These are phyloP conservation scores for Theretra japonica DNA, from an alignment of 2,888 invertebrate genomes.

Conservation along the genomic window DNA sequence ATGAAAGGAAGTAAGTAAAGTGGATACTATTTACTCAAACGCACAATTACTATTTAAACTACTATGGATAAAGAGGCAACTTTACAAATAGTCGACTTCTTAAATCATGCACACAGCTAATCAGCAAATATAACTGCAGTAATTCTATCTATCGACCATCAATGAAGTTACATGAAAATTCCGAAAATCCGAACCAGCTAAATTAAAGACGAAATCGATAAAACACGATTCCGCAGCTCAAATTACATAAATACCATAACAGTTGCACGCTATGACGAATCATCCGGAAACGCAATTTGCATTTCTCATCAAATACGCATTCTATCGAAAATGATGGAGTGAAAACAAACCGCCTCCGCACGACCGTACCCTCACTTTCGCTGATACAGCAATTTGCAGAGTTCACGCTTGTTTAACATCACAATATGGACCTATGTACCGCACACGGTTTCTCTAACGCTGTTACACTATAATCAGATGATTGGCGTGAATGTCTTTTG, in stretches of 20 bases:
- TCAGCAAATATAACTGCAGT: no score
- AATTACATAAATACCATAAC: not conserved
- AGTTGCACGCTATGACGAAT: conserved; percentile 3
- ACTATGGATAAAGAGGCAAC: not conserved
- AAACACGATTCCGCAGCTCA: not conserved
- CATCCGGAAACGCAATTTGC: not conserved
- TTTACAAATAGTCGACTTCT: no score
- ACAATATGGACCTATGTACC: conserved; percentile 37
- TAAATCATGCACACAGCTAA: no score
- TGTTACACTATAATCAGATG: conserved; percentile 48
- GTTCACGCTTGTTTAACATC: conserved; percentile 42
- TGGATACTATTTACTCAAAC: not conserved
- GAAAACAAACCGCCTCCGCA: conserved; percentile 70
- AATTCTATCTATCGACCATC: not conserved
- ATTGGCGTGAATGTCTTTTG: conserved; percentile 46
- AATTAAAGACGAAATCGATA: not conserved
- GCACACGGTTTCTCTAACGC: conserved; percentile 42
- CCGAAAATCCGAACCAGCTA: no score
- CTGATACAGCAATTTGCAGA: conserved; percentile 42
- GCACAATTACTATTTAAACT: not conserved
- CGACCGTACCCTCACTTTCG: conserved; percentile 44
- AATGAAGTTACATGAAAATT: not conserved
- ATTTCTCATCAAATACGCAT: conserved; percentile 10
- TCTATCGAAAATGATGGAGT: conserved; percentile 39
- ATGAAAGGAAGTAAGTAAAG: no score